Evolutionary conservation across 2,888 invertebrate genomes (phyloP).

Genomic region (Rhagonycha fulva): DNA sequence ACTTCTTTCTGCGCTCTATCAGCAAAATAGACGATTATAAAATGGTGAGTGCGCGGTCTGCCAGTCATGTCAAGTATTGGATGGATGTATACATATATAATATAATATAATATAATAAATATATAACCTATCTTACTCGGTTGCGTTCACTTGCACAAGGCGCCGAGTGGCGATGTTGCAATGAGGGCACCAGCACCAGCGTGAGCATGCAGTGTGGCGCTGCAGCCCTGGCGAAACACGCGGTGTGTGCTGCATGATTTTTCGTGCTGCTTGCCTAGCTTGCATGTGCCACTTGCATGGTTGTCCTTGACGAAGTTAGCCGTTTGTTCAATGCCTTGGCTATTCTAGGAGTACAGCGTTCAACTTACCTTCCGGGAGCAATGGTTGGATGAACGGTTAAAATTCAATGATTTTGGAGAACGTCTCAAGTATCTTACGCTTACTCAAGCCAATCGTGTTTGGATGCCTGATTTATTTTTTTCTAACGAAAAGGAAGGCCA

Average conservation of each 20-base stretch:
- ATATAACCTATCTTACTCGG: constrained; percentile 37
- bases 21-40: constrained; percentile 99
- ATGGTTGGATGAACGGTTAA: constrained; percentile 92
- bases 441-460: constrained; percentile 92
- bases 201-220: constrained; percentile 51
- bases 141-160: constrained; percentile 50
- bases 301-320: constrained; percentile 15
- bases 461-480: constrained; percentile 99
- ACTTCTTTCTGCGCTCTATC: constrained; percentile 96
- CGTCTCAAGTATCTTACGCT: constrained; percentile 89
- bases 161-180: constrained; percentile 48
- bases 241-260: constrained; percentile 36
- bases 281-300: constrained; percentile 34
- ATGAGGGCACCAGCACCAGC: constrained; percentile 56
- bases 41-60: constrained; percentile 83
- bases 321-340: constrained; percentile 35
- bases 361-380: constrained; percentile 97
- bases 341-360: constrained; percentile 93
- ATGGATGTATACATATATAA: constrained; percentile 40
- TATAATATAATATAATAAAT: constrained; percentile 13
- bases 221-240: constrained; percentile 44
- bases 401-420: constrained; percentile 87
- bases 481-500: constrained; percentile 98
- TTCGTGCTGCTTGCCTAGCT: constrained; percentile 25
- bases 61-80: constrained; percentile 56